Base-by-base conservation (phyloP, 2,113 vertebrate species). In the Sterna hirundo region DNA sequence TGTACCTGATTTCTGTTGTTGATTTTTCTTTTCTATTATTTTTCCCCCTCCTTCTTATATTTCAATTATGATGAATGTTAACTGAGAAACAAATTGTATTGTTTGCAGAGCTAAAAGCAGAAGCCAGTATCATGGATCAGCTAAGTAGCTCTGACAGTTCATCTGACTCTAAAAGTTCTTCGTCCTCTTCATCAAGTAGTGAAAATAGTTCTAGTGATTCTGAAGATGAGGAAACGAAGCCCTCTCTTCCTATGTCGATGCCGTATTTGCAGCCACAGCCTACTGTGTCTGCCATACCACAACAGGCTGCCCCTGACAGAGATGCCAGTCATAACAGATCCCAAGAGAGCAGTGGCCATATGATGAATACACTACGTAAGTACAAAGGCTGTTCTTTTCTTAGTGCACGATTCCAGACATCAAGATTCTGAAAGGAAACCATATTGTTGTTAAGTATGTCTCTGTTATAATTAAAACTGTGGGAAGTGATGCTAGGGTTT, bases 321-420 rank as follows among this genome's bases (percentile, higher is more conserved):
- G 97, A 98, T 89, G 77, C 83, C 74, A 61, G 95, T 95, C 97
- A 94, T 96, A 96, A 96, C 79, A 98, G 96, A 89, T 95, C 97
- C 76, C 98, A 98, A 82, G 98, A 99, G 90, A 96, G 95, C 57
- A 96, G 97, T 72, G 98, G 97, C 80, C 98, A 98, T 94, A 97
- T 99, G 96, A 99, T 99, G 97, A 99, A 98, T 98, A 99, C 99
- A 44, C 98, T 99, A 95, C 98, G 99, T 99, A 97, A 99, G 99
- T 99, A 96, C 78, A 95, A 51, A 91, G 93, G 82, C 83, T 75
- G 65, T 93, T 95, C 80, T 88, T 92, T 78, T 95, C 95, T 94
- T 93, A 91, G 93, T 92, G 79, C 70, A 58, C 34, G 19, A 76
- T 88, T 93, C 95, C 94, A 95, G 92, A 90, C 92, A 77, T 94